Evolutionary conservation across 1,140 invertebrate genomes (phyloP), one percentile per base, ranked within the genome.

Genomic region (Meloidogyne exigua): DNA sequence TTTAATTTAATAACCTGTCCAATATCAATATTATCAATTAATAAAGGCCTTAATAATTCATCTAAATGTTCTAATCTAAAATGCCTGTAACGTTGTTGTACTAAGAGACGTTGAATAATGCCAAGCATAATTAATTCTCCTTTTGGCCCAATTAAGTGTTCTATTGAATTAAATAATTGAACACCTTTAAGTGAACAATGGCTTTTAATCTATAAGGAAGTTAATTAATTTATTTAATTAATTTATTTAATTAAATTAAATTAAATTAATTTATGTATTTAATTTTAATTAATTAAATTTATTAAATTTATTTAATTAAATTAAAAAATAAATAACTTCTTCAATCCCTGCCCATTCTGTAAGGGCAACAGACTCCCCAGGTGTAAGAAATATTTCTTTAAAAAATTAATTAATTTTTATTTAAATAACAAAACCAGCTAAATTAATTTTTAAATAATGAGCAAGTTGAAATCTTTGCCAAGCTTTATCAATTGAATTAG

Each of bases 141-240:
- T 57, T 57, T 57, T 5, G 3, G 15, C 1, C 15, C n/a, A 28
- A 80, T 64, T 23, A 80, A 39, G 23, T 42, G 25, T 26, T 82
- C 82, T 78, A 81, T 62, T 39, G 76, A 83, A 25, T 75, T 66
- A 1, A 81, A 73, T 11, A 80, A 32, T 79, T 83, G 79, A 26
- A 68, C 69, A 12, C 80, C 80, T 79, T 83, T 82, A 15, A 65
- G 18, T 23, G 68, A 80, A 70, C 80, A 81, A 62, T 80, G 77
- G 18, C 79, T 64, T 62, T 79, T 57, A 26, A 79, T 80, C 77
- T 79, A 72, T 11, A 75, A 74, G 9, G 72, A 10, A 42, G 12
- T 11, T 25, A 18, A 18, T 72, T 23, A 11, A 25, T 67, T 18
- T n/a, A n/a, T n/a, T n/a, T n/a, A n/a, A n/a, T n/a, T n/a, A n/a